Evolutionary conservation across 2,113 vertebrate genomes (phyloP).

Genomic region (Arothron firmamentum): DNA sequence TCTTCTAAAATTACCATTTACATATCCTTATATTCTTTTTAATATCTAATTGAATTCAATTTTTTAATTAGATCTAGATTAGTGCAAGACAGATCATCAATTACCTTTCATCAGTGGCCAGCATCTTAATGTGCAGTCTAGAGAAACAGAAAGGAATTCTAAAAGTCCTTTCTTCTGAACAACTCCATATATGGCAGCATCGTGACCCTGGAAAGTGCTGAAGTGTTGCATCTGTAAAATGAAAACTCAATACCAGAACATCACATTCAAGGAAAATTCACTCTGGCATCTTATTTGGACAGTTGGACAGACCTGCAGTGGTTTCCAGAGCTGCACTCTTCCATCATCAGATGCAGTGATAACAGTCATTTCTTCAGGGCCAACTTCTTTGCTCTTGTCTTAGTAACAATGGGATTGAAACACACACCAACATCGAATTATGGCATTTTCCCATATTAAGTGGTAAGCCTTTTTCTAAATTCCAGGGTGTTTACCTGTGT

Average conservation of each 20-base stretch:
- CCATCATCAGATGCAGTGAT: conserved; percentile 74
- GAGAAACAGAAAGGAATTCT: conserved; percentile 69
- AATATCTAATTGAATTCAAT: too few relatives aligned
- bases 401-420: conserved; percentile 7
- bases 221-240: conserved; percentile 70
- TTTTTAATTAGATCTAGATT: too few relatives aligned
- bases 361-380: conserved; percentile 57
- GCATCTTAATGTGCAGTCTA: conserved; percentile 66
- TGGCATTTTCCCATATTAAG: too few relatives aligned
- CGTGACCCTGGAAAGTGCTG: conserved; percentile 68
- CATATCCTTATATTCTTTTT: too few relatives aligned
- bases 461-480: neutral
- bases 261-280: neutral
- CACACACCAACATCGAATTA: too few relatives aligned
- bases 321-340: conserved; percentile 71
- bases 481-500: conserved; percentile 24
- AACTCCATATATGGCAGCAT: conserved; percentile 48
- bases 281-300: neutral
- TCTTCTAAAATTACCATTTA: too few relatives aligned
- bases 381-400: conserved; percentile 33
- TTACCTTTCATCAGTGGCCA: conserved; percentile 61
- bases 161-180: conserved; percentile 26
- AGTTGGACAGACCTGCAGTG: conserved; percentile 64
- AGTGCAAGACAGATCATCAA: too few relatives aligned
- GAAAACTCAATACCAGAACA: neutral